Conservation (phyloP, 2,888 invertebrate species). For the Watsonalla binaria region DNA sequence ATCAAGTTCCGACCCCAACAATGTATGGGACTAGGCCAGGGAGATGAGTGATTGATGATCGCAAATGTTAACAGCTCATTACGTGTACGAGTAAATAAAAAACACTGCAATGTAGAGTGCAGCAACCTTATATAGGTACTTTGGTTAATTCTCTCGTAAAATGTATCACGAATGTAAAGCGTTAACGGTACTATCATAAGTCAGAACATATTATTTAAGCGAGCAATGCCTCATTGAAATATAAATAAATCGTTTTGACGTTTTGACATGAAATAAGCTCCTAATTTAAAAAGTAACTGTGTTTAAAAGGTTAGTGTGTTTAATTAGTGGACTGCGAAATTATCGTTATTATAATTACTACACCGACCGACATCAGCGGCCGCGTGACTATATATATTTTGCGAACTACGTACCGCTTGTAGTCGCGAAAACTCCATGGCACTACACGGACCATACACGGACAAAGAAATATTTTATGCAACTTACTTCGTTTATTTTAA, state of each 20-base stretch:
- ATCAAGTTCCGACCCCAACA: no score
- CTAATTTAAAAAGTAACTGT: conserved; percentile 15
- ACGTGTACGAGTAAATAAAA: no score
- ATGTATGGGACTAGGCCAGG: no score
- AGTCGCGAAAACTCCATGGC: no score
- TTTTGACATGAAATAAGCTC: conserved; percentile 13
- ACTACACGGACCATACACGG: no score
- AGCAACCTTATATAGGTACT: not conserved
- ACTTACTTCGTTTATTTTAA: no score
- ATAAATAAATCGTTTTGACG: conserved; percentile 13
- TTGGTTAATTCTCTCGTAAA: not conserved
- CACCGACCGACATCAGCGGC: not conserved
- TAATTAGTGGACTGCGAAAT: not conserved
- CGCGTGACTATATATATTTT: not conserved
- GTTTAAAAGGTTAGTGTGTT: conserved; percentile 8
- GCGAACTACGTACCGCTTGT: not conserved
- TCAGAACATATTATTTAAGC: not conserved
- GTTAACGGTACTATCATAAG: conserved; percentile 12
- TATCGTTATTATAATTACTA: not conserved
- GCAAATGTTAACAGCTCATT: not conserved
- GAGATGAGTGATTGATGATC: no score
- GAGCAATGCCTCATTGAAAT: conserved; percentile 2
- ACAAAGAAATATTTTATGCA: no score
- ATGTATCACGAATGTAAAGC: conserved; percentile 2
- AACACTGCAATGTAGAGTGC: not conserved